Base-by-base conservation (phyloP, 2,113 vertebrate genomes). In the Lamprologus lemairii region DNA sequence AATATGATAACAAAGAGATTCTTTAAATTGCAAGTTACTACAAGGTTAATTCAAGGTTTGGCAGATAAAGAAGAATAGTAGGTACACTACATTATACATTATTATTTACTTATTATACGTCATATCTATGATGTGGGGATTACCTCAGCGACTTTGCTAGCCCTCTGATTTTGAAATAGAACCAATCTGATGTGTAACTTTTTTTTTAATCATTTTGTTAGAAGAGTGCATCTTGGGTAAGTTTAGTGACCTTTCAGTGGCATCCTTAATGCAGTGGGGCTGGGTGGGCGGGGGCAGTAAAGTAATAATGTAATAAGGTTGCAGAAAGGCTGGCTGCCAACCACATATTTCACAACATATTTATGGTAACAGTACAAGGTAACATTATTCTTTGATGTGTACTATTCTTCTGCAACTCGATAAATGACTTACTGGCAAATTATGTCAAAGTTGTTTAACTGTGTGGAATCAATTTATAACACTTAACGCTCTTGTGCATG, bases 381-480 rank as follows among this genome's bases (percentile, higher is more conserved):
- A 75, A 47, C 4, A 75, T 79, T 84, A 21, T 17, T 84, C 17
- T 33, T 5, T 60, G 16, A 57, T 78, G 35, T 17, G 26, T 51
- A 79, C 12, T 16, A 9, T 23, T 19, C 73, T n/a, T 31, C 42
- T 78, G 14, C 73, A 65, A 16, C 47, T 19, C 37, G 12, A 65
- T 55, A 71, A 79, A 17, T 16, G n/a, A 31, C n/a, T 42, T 14
- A 4, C 45, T 73, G 33, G 47, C 19, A 37, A 81, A 82, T 47
- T 42, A 14, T 85, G 26, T 57, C 54, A 42, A 63, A 82, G 60
- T 81, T 63, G 35, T 73, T 90, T 78, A 86, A 89, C 87, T 79
- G 80, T 84, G 26, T 57, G 19, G 21, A 84, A 86, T 88, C 58
- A 33, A 86, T 87, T 83, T 31, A 73, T n/a, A 80, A 57, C 37